Base-by-base conservation (phyloP, 2,113 vertebrate species). In the Apeltes quadracus region DNA sequence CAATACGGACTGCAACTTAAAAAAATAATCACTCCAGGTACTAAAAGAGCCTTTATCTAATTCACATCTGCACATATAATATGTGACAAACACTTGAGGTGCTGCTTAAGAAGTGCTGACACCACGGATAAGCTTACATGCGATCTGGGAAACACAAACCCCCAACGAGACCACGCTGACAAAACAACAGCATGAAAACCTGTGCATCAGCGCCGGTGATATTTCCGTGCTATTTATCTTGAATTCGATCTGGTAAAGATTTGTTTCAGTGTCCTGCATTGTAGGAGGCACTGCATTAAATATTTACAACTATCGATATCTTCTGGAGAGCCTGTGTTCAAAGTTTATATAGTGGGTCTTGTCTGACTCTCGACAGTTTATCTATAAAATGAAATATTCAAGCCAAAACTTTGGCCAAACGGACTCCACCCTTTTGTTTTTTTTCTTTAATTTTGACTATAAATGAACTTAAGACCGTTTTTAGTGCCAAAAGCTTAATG, bases 251-350 rank as follows among this genome's bases (percentile, higher is more conserved):
- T 78, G 78, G 46, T 86, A 85, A 83, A 88, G 88, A 91, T 92
- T 91, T 87, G 85, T 92, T 91, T 87, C 89, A 87, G 87, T 75
- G 83, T 75, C 80, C 61, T 78, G 87, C 88, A 81, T 90, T 92
- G 87, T 92, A 89, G 72, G 91, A 88, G 83, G 88, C 81, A 87
- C 58, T 72, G 69, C 87, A 94, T 93, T 91, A 93, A 94, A 92
- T 92, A 93, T 94, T 93, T 90, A 93, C 76, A 77, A 78, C 69
- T 88, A 91, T 91, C 44, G 91, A 89, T 76, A 83, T 89, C 83
- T 90, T 68, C 67, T 76, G 32, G 81, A 91, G 89, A 90, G 85
- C 73, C 82, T 59, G 84, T 86, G 86, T 87, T 90, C 82, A 90
- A 88, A 87, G 78, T 88, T 89, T 92, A 90, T 90, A 75, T 80